Percentiles rank a stretch among this genome's conserved stretches.
Conservation (phyloP, 64 coral and sea anemone species). For the Montipora sp. region DNA sequence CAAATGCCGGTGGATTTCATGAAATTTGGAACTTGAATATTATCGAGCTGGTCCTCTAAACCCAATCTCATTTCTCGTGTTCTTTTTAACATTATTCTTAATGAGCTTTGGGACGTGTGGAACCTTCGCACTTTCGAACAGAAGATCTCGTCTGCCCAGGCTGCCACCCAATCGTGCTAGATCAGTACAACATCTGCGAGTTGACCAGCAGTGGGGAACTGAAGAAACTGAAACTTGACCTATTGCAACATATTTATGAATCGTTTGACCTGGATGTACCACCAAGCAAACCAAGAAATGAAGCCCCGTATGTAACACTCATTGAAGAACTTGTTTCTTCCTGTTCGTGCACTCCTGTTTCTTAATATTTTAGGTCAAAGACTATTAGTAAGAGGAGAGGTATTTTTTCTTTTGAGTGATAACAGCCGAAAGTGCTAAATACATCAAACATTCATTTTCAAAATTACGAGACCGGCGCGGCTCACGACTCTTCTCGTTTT, state of each 20-base stretch:
- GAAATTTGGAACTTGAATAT: too few relatives aligned
- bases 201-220: conserved; percentile 27
- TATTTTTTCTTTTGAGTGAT: conserved; percentile 18
- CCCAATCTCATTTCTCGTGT: too few relatives aligned
- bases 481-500: not conserved
- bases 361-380: conserved; percentile 28
- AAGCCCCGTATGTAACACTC: conserved; percentile 54
- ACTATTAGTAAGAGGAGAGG: conserved; percentile 41
- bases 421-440: conserved; percentile 29
- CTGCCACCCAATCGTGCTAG: conserved; percentile 28
- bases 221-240: conserved; percentile 43
- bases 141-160: too few relatives aligned
- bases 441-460: not conserved
- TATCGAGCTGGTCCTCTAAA: too few relatives aligned
- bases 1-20: too few relatives aligned
- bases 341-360: conserved; percentile 28
- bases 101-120: too few relatives aligned
- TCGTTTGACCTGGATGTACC: conserved; percentile 48
- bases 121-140: too few relatives aligned
- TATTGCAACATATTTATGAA: conserved; percentile 12
- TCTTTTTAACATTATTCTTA: too few relatives aligned
- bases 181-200: conserved; percentile 48
- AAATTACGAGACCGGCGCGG: not conserved
- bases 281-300: conserved; percentile 14
- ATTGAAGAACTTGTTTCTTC: conserved; percentile 43